Evolutionary conservation across 1,140 invertebrate genomes (phyloP), one percentile per base, ranked within the genome.

Genomic region (Alviniconcha marisindica): DNA sequence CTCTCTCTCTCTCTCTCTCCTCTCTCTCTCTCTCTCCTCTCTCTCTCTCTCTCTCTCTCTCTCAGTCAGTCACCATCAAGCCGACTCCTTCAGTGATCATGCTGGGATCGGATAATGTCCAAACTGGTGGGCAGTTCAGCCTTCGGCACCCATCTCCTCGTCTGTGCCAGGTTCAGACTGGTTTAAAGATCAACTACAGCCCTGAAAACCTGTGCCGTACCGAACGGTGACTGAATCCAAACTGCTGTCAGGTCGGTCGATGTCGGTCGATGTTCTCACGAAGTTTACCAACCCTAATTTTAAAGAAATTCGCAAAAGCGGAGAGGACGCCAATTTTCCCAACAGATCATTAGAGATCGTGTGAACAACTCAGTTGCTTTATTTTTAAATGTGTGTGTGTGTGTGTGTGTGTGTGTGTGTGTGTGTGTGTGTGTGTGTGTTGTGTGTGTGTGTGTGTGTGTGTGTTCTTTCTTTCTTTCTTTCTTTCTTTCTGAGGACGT

Each of bases 11-110:
- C 60, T 21, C 28, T 66, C 28, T 66, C 60, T 21, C 28, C n/a
- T 10, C 28, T 28, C n/a, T n/a, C n/a, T n/a, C 7, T 10, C n/a
- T 10, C 28, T 28, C 7, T 28, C n/a, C 60, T 28, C 60, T 66
- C 60, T 66, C 60, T 66, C 60, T 66, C 60, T 66, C 14, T 66
- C 60, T 66, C 14, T 66, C 60, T 66, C 60, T 66, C 60, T 66
- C 14, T 66, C 60, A 12, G 21, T 66, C 60, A 12, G 21, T 66
- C 60, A 12, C 60, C n/a, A 7, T 66, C 60, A 12, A 21, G 7
- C 60, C n/a, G 21, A 12, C 60, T 66, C 60, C n/a, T 14, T 66
- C 60, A 12, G 10, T 66, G 10, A 12, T n/a, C n/a, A 7, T 66
- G 10, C 7, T 28, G 10, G 5, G 10, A 5, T 21, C 28, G 7